Conservation (phyloP, 2,888 invertebrate species). For the Caenorhabditis angaria region DNA sequence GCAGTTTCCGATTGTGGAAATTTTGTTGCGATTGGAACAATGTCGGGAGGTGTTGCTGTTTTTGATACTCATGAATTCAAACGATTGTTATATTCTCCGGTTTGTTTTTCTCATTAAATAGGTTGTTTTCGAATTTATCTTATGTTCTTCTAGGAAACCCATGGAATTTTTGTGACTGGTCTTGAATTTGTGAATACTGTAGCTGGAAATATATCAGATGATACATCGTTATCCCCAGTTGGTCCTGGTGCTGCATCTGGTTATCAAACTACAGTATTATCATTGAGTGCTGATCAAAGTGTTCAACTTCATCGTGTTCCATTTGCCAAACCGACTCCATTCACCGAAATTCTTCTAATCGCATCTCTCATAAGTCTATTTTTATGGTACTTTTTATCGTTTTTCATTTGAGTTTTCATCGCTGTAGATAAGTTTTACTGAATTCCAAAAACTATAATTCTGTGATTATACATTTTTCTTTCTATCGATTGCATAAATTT, state of each 20-base stretch:
- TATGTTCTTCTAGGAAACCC: constrained; percentile 73
- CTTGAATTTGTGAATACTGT: constrained; percentile 82
- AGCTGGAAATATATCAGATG: constrained; percentile 28
- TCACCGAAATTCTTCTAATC: constrained; percentile 44
- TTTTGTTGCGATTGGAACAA: constrained; percentile 81
- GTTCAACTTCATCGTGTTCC: constrained; percentile 60
- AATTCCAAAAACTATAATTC: background rate
- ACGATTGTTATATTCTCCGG: constrained; percentile 34
- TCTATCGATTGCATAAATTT: no score
- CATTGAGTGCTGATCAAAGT: constrained; percentile 68
- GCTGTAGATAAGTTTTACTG: no score
- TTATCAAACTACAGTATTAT: constrained; percentile 56
- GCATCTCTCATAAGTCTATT: constrained; percentile 36
- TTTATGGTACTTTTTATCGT: constrained; percentile 32
- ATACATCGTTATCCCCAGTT: background rate
- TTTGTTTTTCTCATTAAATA: background rate
- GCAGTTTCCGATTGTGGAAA: constrained; percentile 82
- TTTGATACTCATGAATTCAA: constrained; percentile 54
- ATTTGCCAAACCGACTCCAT: constrained; percentile 30
- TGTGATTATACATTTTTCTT: background rate
- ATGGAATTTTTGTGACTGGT: constrained; percentile 96
- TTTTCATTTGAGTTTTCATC: constrained; percentile 10
- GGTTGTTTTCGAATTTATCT: no score
- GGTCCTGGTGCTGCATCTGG: constrained; percentile 59
- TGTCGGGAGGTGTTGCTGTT: constrained; percentile 72